Evolutionary conservation across 2,888 invertebrate species (phyloP), one percentile per base, ranked within the genome.

Genomic region (Pheosia gnoma): DNA sequence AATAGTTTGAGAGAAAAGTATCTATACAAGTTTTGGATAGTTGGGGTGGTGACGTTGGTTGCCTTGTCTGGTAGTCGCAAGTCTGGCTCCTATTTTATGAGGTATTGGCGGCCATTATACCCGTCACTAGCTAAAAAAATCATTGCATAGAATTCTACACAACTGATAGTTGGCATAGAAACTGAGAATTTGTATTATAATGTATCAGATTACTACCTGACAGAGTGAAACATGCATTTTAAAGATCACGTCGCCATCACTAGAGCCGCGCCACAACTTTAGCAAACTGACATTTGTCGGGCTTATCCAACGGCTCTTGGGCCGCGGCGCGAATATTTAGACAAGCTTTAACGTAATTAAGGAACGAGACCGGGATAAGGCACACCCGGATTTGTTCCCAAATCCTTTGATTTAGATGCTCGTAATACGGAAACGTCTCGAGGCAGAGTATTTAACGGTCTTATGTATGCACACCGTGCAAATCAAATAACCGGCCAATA

Each of bases 261-360:
- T 9, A 8, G 60, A 52, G 13, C 59, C 65, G 41, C 57, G 8
- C 6, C 57, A 57, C 49, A 53, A 51, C 36, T 36, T 7, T 52
- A 8, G 51, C 56, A 55, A 38, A 43, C 58, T 68, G 67, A 72
- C 67, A 74, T 70, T 70, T 67, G 75, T 71, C 68, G 69, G 62
- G 64, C 59, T 67, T 58, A 70, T 60, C 60, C 60, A 64, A 58
- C 70, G 64, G 58, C 59, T 52, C 59, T n/a, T 13, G 56, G 59
- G 57, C 64, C 51, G 57, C 57, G 57, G 36, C 73, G 59, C 66
- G 51, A 57, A 65, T 63, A 59, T 62, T 66, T 63, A 63, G 66
- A 62, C n/a, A 66, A 60, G 70, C 66, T 66, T 71, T 66, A 62
- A 66, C 59, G 64, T 62, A 70, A 69, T 71, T 66, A 71, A 68